Evolutionary conservation across 2,888 invertebrate species (phyloP).

Genomic region (Ypsolopha scabrella): DNA sequence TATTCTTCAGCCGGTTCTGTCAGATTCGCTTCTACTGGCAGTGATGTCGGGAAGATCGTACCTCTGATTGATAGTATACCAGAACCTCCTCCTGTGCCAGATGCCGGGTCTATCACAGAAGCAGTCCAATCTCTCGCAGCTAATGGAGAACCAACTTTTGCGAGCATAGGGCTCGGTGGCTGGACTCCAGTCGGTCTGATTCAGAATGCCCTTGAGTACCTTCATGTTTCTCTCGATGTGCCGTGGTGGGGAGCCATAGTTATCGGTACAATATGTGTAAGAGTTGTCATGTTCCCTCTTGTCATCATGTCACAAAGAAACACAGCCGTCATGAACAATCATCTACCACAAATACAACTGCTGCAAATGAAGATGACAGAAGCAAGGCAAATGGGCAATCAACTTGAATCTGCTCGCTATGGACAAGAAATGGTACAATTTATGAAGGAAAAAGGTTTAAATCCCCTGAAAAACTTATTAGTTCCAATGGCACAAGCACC

Average conservation of each 20-base stretch:
- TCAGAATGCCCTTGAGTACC: constrained; percentile 82
- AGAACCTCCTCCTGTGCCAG: constrained; percentile 58
- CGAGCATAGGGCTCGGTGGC: constrained; percentile 85
- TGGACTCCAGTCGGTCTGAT: constrained; percentile 87
- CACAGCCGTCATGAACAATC: constrained; percentile 83
- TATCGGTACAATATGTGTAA: constrained; percentile 81
- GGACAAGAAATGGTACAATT: constrained; percentile 83
- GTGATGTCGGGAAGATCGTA: constrained; percentile 32
- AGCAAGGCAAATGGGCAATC: constrained; percentile 87
- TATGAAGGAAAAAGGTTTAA: constrained; percentile 85
- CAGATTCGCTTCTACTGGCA: constrained; percentile 44
- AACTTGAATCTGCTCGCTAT: constrained; percentile 79
- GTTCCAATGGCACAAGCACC: constrained; percentile 88
- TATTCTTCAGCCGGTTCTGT: constrained; percentile 46
- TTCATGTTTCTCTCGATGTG: constrained; percentile 83
- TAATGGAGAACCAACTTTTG: constrained; percentile 82
- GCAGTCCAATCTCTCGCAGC: constrained; percentile 49
- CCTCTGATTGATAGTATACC: constrained; percentile 46
- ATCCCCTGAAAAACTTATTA: constrained; percentile 83
- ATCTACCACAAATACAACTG: constrained; percentile 86
- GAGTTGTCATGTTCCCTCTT: constrained; percentile 85
- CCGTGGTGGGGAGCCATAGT: constrained; percentile 96
- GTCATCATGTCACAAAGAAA: constrained; percentile 86
- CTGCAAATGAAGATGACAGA: constrained; percentile 88
- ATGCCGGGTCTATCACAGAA: constrained; percentile 40